A percentile compares a stretch with the other conserved stretches of the same genome.
phyloP scores from a whole-genome alignment of 2,888 invertebrate species.

The Aphrophora alni region DNA sequence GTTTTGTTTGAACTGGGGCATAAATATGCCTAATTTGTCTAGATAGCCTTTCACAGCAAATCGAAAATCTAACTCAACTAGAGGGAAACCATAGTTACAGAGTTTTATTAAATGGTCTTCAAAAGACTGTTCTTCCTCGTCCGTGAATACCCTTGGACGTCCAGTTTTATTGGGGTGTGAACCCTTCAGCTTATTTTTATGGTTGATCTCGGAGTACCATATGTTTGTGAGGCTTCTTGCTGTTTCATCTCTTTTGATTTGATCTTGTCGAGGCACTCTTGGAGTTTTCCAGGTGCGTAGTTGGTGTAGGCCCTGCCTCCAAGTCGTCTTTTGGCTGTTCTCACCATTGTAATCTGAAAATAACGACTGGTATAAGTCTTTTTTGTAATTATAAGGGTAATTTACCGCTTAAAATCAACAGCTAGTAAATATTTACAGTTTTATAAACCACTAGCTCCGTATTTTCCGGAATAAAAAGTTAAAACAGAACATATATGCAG shows the following conservation, averaged over 20 bases:
- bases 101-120: conserved; percentile 44
- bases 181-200: conserved; percentile 45
- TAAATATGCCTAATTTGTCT: conserved; percentile 32
- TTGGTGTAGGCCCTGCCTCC: conserved; percentile 41
- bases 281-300: conserved; percentile 35
- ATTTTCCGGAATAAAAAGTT: too few relatives aligned
- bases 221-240: conserved; percentile 39
- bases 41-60: conserved; percentile 34
- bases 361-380: not conserved
- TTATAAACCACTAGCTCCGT: too few relatives aligned
- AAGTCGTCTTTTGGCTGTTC: conserved; percentile 18
- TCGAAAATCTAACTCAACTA: conserved; percentile 42
- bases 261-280: conserved; percentile 40
- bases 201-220: conserved; percentile 41
- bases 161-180: conserved; percentile 38
- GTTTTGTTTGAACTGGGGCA: conserved; percentile 48
- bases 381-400: not conserved
- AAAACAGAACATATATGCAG: too few relatives aligned
- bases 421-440: not conserved
- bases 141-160: conserved; percentile 42
- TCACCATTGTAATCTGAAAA: conserved; percentile 17
- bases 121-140: conserved; percentile 48
- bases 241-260: conserved; percentile 36
- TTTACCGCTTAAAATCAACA: not conserved
- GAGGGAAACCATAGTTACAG: conserved; percentile 49